Base-by-base conservation (phyloP, 2,888 invertebrate genomes). In the Drosophila sordidapex region DNA sequence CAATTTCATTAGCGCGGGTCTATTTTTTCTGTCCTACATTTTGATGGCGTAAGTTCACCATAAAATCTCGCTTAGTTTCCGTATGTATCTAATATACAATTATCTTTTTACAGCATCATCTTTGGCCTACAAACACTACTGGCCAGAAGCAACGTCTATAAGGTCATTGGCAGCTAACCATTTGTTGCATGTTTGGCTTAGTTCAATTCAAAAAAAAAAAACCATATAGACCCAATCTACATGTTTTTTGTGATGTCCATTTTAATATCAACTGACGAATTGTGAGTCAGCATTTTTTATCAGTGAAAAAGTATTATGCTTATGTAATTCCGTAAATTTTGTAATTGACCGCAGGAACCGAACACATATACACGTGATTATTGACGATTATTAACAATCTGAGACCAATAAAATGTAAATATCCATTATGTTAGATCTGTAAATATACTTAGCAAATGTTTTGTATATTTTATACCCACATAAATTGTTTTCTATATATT, bases 1-100 rank as follows among this genome's bases (percentile, higher is more conserved):
- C 68, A 95, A 95, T 87, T 92, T 95, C 43, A 92, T 96, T 7
- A 94, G 95, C 60, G 94, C 94, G 36, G 93, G 88, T 0, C 82
- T 95, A 7, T 93, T 92, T 77, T 79, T 89, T 1, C 57, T 94
- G 1, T 93, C 94, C 79, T 91, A 94, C 43, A 81, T 94, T 33
- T 92, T 94, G 59, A 91, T 94, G 65, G 91, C 94, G 95, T 95
- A 92, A 94, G 95, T 94, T 27, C 3, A 29, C 1, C 7, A 21
- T 36, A 7, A 35, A 48, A 46, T 31, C 10, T 27, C 7, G 13
- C 10, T 35, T 0, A 7, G 36, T 21, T 15, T 11, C 1, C 6
- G 5, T 5, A 6, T 11, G 11, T 21, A 25, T 11, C 6, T n/a
- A 10, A n/a, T 25, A 29, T 38, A 40, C 11, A 4, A 21, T 13